Evolutionary conservation across 2,888 invertebrate genomes (phyloP), one percentile per base, ranked within the genome.

Genomic region (Pollenia angustigena): DNA sequence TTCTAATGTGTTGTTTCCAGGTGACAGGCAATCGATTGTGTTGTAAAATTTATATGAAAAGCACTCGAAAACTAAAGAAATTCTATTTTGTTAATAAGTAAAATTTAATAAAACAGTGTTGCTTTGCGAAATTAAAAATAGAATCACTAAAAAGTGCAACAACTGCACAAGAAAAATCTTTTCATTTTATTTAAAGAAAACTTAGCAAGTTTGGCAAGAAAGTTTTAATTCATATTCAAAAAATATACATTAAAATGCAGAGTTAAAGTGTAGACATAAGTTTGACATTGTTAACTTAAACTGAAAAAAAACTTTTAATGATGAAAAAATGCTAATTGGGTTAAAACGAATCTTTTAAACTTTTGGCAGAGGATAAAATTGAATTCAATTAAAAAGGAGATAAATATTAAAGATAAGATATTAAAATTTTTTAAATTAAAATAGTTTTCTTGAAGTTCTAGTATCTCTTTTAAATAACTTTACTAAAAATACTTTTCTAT

Each of bases 191-290:
- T 6, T 4, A 50, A 50, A 50, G 16, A 50, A 50, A 58, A 32
- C 23, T 58, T 9, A 58, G n/a, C 32, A 58, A 58, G 40, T 32
- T 58, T 58, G 40, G 14, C 58, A 58, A 58, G 40, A 58, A 14
- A 58, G 4, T 58, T 32, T 32, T 14, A 40, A 58, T 58, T 58
- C 14, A 58, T 58, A 58, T 58, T 32, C n/a, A 58, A 50, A 50
- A 50, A 58, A 32, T 40, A 32, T 2, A 3, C 1, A 23, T 58
- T 8, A 58, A 54, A 18, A 18, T 8, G 14, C 12, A 50, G 0
- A 58, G 58, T 7, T 58, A 8, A 58, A 58, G 58, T 58, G 14
- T 40, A 12, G 7, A 58, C 10, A 32, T 58, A 32, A 40, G 40
- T 58, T 14, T 58, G 58, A 58, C 32, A 58, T 32, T 14, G 4